These are phyloP conservation scores for Mormyrus proboscirostris DNA, from an alignment of 2,797 vertebrate species.

Conservation along the genomic window DNA sequence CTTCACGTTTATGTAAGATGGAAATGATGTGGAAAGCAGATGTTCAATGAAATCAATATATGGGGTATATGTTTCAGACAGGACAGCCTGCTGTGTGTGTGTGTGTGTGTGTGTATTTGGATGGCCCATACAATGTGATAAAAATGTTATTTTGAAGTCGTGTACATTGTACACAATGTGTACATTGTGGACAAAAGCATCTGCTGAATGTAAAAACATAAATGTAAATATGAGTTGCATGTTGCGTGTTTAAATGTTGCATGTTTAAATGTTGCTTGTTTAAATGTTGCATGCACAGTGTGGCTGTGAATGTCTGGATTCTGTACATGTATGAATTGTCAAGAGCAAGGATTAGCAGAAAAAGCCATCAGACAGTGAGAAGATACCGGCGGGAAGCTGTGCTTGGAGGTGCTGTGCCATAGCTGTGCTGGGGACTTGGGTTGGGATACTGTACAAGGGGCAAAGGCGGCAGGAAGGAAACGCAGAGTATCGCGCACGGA, in stretches of 20 bases:
- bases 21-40: not conserved
- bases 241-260: not conserved
- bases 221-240: not conserved
- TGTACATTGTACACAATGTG: no score
- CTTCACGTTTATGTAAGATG: not conserved
- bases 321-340: not conserved
- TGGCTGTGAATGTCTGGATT: not conserved
- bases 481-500: not conserved
- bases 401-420: not conserved
- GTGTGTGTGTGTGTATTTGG: not conserved
- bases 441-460: not conserved
- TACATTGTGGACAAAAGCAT: not conserved
- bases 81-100: not conserved
- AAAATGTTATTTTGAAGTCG: not conserved
- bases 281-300: not conserved
- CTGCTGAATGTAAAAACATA: not conserved
- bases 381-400: not conserved
- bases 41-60: not conserved
- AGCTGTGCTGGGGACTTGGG: not conserved
- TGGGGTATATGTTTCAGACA: not conserved
- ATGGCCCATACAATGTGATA: not conserved
- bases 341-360: not conserved
- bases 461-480: not conserved
- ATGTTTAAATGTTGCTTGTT: not conserved
- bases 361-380: not conserved